Base-by-base conservation (phyloP, 2,113 vertebrate species). In the Enhydra lutris region DNA sequence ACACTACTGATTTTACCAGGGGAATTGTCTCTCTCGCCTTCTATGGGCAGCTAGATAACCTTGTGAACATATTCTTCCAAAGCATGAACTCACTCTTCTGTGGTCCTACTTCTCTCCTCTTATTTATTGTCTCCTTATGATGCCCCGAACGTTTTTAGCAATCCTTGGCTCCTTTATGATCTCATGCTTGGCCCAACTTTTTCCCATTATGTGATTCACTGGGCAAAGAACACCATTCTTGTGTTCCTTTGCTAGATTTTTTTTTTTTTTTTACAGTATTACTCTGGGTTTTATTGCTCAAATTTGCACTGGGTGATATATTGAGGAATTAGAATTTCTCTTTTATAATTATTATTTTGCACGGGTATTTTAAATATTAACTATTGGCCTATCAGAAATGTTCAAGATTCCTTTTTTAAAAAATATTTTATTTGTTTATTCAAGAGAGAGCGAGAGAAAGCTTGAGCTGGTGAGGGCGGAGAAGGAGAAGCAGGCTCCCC, bases 291-390 rank as follows among this genome's bases (percentile, higher is more conserved):
- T 94, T 74, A 67, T 63, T 52, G 24, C 11, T 73, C 7, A 57
- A 65, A 29, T 67, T 67, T 84, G 17, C 29, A 6, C 2, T 21
- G 39, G 85, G 26, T 71, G 61, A 59, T 71, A 92, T 13, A 76
- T 9, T 4, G 4, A 36, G 20, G 21, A 91, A 63, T 73, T 65
- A 74, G 74, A 55, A 57, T 50, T 73, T 87, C 87, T 83, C 76
- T 24, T n/a, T 45, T 15, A 34, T 34, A 91, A 57, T 31, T 42
- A 71, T 85, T 85, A 89, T 52, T 96, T 97, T 59, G 24, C 4
- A 59, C 31, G 14, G 91, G 8, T 7, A 14, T 89, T 63, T 94
- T 47, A 83, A 80, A 71, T 86, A 73, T 73, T 88, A 89, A 76
- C 6, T 86, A 10, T 36, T 82, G 80, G 65, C 8, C 52, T 63